Base-by-base conservation (phyloP, 2,888 invertebrate genomes). In the Amiota mariae region DNA sequence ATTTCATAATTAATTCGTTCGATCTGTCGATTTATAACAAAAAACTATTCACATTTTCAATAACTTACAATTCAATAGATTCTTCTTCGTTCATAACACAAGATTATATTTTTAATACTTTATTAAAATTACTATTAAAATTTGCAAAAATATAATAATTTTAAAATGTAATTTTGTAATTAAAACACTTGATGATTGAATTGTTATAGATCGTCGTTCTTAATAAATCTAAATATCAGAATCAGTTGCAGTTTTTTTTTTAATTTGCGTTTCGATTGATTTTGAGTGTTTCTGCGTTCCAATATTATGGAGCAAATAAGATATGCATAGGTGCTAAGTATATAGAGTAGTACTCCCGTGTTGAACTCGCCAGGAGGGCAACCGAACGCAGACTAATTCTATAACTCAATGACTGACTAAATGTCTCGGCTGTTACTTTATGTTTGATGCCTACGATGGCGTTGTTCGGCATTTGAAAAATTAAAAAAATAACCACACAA, bases 381-480 rank as follows among this genome's bases (percentile, higher is more conserved):
- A 78, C 78, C 82, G 80, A 87, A 78, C 81, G 80, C 82, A 82
- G 85, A 87, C 88, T 87, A 83, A 77, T 70, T 71, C 54, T 10
- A 74, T 75, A 72, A 71, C 73, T 47, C 64, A 63, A 73, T 73
- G 71, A 71, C 71, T 73, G 46, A 71, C 61, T 68, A 36, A 70
- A 75, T 67, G 66, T 73, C 46, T 67, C 56, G 64, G 73, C 75
- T 36, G 4, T 36, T 36, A 36, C 8, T 36, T 36, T 36, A 36
- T 6, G 36, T 36, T 36, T 6, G 36, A 36, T 36, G 36, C 36
- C 36, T 36, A 36, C 36, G 36, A 36, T 48, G 18, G 54, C 49
- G 48, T 18, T 63, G 48, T 18, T 63, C 47, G 74, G 63, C 63
- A 78, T 36, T 36, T 36, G 36, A 36, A 36, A 36, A 36, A 36